These are phyloP conservation scores for Drosophila subpulchrella DNA, from an alignment of 1,140 invertebrate genomes.

Conservation along the genomic window DNA sequence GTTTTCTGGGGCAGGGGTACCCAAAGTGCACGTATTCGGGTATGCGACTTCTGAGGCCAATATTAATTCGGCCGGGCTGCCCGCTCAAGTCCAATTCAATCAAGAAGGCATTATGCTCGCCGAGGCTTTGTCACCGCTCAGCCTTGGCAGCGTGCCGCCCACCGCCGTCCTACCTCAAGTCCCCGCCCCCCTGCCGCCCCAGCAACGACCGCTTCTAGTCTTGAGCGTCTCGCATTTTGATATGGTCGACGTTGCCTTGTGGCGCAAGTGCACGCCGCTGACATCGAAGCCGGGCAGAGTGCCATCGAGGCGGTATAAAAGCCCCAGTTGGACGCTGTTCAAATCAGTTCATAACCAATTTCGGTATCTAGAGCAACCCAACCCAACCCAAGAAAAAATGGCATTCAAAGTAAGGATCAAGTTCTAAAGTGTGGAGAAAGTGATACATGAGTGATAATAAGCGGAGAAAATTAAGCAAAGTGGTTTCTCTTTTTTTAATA, in stretches of 20 bases:
- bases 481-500: neutral
- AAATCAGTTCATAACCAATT: slow-evolving; percentile 83
- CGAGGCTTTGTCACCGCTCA: slow-evolving; percentile 63
- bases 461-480: neutral
- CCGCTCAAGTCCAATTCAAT: slow-evolving; percentile 69
- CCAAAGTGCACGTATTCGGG: slow-evolving; percentile 56
- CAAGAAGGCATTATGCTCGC: slow-evolving; percentile 77
- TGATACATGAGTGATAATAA: slow-evolving; percentile 25
- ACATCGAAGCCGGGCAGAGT: slow-evolving; percentile 55
- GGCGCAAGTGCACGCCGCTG: slow-evolving; percentile 75
- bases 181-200: neutral
- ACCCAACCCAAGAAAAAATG: slow-evolving; percentile 63
- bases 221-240: slow-evolving; percentile 64
- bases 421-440: slow-evolving; percentile 19
- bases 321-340: slow-evolving; percentile 65
- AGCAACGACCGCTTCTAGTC: slow-evolving; percentile 63
- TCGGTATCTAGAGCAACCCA: slow-evolving; percentile 82
- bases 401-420: slow-evolving; percentile 81
- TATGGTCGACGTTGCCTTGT: slow-evolving; percentile 67
- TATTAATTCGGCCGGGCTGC: slow-evolving; percentile 69
- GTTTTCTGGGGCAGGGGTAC: slow-evolving; percentile 7
- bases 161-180: slow-evolving; percentile 13
- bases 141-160: slow-evolving; percentile 59
- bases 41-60: slow-evolving; percentile 75
- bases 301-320: slow-evolving; percentile 74